Evolutionary conservation across 2,888 invertebrate species (phyloP).

Genomic region (Melanostoma scalare): DNA sequence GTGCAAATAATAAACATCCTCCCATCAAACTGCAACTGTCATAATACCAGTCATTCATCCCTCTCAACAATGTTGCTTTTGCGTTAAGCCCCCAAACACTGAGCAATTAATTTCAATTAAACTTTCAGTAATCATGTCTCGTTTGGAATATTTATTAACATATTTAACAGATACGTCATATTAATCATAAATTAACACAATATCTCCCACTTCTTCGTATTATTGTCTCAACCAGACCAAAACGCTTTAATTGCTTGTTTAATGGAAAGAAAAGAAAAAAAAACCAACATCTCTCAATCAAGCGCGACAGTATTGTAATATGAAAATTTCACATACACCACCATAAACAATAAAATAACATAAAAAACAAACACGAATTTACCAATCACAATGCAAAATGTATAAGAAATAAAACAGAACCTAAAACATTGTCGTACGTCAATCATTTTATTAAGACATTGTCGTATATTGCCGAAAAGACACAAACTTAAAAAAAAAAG

Average conservation of each 20-base stretch:
- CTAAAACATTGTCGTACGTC: constrained; percentile 73
- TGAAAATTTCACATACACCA: constrained; percentile 51
- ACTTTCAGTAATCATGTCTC: constrained; percentile 57
- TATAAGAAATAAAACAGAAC: constrained; percentile 14
- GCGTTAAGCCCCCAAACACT: constrained; percentile 15
- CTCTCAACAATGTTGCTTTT: constrained; percentile 13
- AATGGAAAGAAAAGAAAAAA: constrained; percentile 7
- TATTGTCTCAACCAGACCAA: constrained; percentile 13
- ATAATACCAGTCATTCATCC: constrained; percentile 30
- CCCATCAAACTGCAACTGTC: constrained; percentile 23
- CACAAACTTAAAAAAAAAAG: constrained; percentile 35
- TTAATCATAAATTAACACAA: constrained; percentile 68
- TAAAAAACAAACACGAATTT: too few relatives aligned
- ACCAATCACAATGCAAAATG: constrained; percentile 57
- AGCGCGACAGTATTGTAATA: constrained; percentile 58
- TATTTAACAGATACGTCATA: constrained; percentile 68
- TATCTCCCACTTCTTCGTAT: constrained; percentile 57
- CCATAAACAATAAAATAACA: constrained; percentile 13
- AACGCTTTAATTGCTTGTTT: constrained; percentile 62
- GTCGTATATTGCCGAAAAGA: constrained; percentile 51
- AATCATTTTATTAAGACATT: constrained; percentile 75
- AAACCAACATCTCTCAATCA: constrained; percentile 62
- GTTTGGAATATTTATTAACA: constrained; percentile 63
- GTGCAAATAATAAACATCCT: constrained; percentile 13
- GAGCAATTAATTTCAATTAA: constrained; percentile 59